Evolutionary conservation across 1,140 invertebrate species (phyloP), one percentile per base, ranked within the genome.

Genomic region (Monochamus saltuarius): DNA sequence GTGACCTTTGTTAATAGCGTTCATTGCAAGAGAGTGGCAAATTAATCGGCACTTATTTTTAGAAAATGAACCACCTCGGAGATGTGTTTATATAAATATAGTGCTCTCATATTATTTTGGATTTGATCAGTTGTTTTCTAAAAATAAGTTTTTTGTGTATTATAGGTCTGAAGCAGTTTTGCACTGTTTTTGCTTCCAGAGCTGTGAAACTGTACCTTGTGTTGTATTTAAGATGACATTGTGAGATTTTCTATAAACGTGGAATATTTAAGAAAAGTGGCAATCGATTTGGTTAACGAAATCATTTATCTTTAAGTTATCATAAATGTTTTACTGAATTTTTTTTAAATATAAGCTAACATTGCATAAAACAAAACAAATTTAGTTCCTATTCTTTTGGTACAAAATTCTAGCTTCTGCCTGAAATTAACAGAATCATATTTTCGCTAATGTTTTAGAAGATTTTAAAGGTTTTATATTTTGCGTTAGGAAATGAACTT

Each of bases 151-250:
- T 60, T 65, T 53, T 61, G 50, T 70, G 61, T 66, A 66, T 62
- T 62, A 67, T 73, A 73, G 67, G 71, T 71, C 69, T 67, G 69
- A 68, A 67, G 62, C 69, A 69, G 65, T 71, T 64, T 65, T 68
- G 53, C 62, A 68, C 64, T 68, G 61, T 69, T 70, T 29, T 56
- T 63, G 61, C 60, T 68, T 69, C 61, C 45, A 56, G 71, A 71
- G 68, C 68, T 71, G 71, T 72, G 71, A 72, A 66, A 67, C 66
- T 65, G 65, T 65, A 61, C 52, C 61, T 68, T 61, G 40, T 60
- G 57, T 59, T 66, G 64, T 67, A 56, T 52, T 64, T 59, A 60
- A 47, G 40, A 45, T 13, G 43, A 50, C 43, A 13, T 16, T 13
- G 10, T 4, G 10, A 4, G 17, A 0, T 10, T 46, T 14, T 16